Conservation (phyloP, 2,888 invertebrate genomes). For the Xestia ashworthii region DNA sequence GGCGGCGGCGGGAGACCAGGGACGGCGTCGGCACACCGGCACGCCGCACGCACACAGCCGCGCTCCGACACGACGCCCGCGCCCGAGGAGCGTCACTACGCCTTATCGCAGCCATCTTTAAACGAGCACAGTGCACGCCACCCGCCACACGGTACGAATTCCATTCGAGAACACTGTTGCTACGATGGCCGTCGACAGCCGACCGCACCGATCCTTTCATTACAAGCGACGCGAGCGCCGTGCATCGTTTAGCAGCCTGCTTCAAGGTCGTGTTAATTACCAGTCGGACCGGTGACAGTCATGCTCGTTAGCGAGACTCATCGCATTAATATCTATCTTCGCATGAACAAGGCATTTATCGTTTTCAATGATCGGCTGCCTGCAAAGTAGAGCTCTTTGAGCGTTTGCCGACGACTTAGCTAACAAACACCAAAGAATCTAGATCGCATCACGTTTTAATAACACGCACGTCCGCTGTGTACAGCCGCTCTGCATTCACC, state of each 20-base stretch:
- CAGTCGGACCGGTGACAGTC: conserved; percentile 81
- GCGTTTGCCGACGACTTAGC: conserved; percentile 35
- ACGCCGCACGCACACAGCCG: conserved; percentile 85
- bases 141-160: conserved; percentile 87
- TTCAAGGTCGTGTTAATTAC: conserved; percentile 87
- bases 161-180: conserved; percentile 84
- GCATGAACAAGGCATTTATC: conserved; percentile 56
- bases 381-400: conserved; percentile 29
- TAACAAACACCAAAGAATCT: conserved; percentile 35
- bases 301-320: conserved; percentile 78
- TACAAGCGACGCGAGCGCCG: conserved; percentile 74
- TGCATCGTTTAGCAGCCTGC: conserved; percentile 76
- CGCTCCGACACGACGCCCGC: conserved; percentile 85
- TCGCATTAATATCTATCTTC: conserved; percentile 65
- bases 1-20: conserved; percentile 78
- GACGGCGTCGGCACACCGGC: conserved; percentile 82
- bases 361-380: conserved; percentile 46
- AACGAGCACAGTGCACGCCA: conserved; percentile 88
- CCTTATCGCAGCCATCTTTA: conserved; percentile 90
- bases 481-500: conserved; percentile 36
- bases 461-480: conserved; percentile 32
- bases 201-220: conserved; percentile 84
- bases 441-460: conserved; percentile 42
- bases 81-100: conserved; percentile 88
- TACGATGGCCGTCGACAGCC: conserved; percentile 78